Evolutionary conservation across 2,888 invertebrate genomes (phyloP), one percentile per base, ranked within the genome.

Genomic region (Tinea pellionella): DNA sequence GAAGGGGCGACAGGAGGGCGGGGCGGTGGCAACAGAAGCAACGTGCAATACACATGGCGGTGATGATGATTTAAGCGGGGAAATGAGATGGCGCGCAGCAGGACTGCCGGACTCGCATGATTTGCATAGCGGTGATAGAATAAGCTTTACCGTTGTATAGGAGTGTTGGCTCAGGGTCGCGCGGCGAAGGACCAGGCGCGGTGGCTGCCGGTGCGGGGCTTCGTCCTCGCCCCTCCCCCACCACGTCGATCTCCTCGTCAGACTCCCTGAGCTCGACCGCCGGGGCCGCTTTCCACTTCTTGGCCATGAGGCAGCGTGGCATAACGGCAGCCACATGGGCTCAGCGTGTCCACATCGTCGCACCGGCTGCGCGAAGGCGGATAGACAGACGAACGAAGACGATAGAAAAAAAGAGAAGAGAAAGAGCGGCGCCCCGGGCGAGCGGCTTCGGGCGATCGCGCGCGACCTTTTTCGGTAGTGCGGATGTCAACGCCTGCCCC

Each of bases 291-390:
- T 96, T 96, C 95, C 96, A 96, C 90, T 96, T 96, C 89, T 96
- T 96, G 75, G 96, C 96, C 95, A 96, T 96, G 86, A 96, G 92
- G 90, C 96, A 96, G 84, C 96, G 94, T 89, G 96, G 96, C 96
- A 96, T 96, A 83, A 89, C 90, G 88, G 86, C 83, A 87, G 88
- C 82, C 78, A 82, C 84, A 88, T 86, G 85, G 77, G 84, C 85
- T 82, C 83, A 84, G 80, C 83, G 80, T 82, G 80, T 74, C 85
- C 82, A 78, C 85, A 86, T 85, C 75, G 81, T 77, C 77, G 24
- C 47, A 29, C 59, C 64, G 63, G 63, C 63, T 63, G 63, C 64
- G 63, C 65, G 64, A 63, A 63, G 63, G 63, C 57, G 62, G 77
- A 83, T 78, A 88, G 78, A 85, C 77, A 87, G 82, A 85, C 80